Evolutionary conservation across 2,113 vertebrate species (phyloP).

Genomic region (Alces alces): DNA sequence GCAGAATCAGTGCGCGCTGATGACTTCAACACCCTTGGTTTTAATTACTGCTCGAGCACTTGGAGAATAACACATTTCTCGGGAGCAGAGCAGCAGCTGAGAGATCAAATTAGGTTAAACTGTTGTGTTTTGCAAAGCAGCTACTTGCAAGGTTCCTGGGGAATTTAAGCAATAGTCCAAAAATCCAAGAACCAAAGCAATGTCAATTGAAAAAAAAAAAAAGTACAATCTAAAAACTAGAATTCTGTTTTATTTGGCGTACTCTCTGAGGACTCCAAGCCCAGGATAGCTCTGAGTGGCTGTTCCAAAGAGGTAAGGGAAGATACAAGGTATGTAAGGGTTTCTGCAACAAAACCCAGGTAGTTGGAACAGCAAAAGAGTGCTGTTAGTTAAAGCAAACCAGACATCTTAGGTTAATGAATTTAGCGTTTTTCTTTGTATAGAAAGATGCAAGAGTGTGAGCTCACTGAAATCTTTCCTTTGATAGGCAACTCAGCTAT

Average conservation of each 20-base stretch:
- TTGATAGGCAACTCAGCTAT: background rate
- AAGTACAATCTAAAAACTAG: background rate
- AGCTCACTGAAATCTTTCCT: background rate
- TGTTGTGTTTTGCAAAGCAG: background rate
- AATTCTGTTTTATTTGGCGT: background rate
- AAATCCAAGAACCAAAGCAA: background rate
- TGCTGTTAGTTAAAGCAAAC: background rate
- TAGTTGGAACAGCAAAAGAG: background rate
- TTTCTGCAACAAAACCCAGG: background rate
- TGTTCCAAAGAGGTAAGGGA: background rate
- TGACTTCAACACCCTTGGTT: background rate
- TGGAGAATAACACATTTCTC: background rate
- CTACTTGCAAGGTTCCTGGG: background rate
- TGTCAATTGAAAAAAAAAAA: accelerated
- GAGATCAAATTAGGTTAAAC: background rate
- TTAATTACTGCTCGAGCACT: accelerated
- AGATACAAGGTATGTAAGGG: too few relatives aligned
- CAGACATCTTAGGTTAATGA: background rate
- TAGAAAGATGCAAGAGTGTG: background rate
- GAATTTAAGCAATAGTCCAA: background rate
- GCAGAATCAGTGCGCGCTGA: accelerated
- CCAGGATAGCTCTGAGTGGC: background rate
- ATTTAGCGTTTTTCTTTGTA: background rate
- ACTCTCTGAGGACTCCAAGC: background rate
- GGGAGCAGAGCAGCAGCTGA: background rate